These are phyloP conservation scores for Diadumene lineata DNA, from an alignment of 92 coral and sea anemone species.

Conservation along the genomic window DNA sequence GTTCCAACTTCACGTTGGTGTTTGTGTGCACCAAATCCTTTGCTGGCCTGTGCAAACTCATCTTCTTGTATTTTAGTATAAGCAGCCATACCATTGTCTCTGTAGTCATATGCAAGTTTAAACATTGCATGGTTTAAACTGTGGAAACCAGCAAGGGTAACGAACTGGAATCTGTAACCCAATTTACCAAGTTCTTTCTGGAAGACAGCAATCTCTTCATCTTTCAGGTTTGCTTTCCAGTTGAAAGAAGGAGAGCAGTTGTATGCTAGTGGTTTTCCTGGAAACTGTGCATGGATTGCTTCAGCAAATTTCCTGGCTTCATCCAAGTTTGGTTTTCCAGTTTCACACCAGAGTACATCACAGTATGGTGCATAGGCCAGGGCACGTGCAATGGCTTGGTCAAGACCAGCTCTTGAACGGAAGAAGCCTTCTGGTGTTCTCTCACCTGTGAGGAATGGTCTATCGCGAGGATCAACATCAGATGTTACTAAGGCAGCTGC, in stretches of 20 bases:
- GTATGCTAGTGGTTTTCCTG: constrained; percentile 98
- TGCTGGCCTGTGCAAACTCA: constrained; percentile 83
- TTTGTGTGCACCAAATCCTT: constrained; percentile 93
- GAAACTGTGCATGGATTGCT: constrained; percentile 84
- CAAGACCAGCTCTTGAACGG: constrained; percentile 77
- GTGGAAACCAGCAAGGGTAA: constrained; percentile 98
- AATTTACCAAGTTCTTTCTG: constrained; percentile 90
- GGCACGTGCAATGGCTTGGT: constrained; percentile 94
- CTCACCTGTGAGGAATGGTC: constrained; percentile 92
- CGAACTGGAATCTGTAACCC: constrained; percentile 96
- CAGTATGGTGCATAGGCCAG: constrained; percentile 97
- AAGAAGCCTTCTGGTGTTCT: constrained; percentile 96
- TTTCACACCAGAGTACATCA: constrained; percentile 96
- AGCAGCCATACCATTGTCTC: constrained; percentile 89
- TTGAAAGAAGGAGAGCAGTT: constrained; percentile 99
- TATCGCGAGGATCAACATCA: constrained; percentile 92
- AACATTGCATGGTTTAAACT: constrained; percentile 96
- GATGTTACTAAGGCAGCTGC: constrained; percentile 93
- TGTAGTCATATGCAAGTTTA: constrained; percentile 89
- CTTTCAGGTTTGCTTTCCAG: constrained; percentile 98
- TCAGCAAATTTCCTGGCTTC: constrained; percentile 91
- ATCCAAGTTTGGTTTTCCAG: constrained; percentile 86
- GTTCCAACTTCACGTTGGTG: constrained; percentile 98
- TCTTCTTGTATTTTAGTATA: constrained; percentile 89
- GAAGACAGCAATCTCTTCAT: constrained; percentile 84